Percentiles rank a stretch among this genome's conserved stretches.
Evolutionary conservation across 2,113 vertebrate genomes (phyloP).

Genomic region (Chelonoidis abingdonii): DNA sequence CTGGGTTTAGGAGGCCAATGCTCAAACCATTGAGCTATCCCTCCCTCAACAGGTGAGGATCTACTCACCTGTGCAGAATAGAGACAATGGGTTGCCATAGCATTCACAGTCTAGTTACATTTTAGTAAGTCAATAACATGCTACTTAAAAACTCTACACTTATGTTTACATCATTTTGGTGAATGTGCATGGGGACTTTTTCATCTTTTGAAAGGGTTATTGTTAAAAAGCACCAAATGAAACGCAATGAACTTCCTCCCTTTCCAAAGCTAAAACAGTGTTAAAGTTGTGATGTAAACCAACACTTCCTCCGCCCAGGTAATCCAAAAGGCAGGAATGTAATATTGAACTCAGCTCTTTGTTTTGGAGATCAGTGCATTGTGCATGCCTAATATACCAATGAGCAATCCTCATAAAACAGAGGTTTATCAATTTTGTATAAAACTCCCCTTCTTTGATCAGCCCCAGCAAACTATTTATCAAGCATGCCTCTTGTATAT

Average conservation of each 20-base stretch:
- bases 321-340: neutral
- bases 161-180: neutral
- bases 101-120: neutral
- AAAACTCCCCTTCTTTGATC: neutral
- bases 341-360: neutral
- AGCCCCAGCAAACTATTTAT: accelerated
- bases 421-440: neutral
- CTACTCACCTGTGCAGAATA: neutral
- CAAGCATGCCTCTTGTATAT: neutral
- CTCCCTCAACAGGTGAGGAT: neutral
- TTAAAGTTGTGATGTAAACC: neutral
- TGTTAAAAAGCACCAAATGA: accelerated
- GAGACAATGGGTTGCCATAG: neutral
- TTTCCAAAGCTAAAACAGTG: accelerated
- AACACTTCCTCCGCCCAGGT: neutral
- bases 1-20: no score
- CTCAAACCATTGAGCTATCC: no score
- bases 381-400: neutral
- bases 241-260: neutral
- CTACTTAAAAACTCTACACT: neutral
- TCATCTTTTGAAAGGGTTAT: neutral
- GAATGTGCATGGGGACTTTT: neutral
- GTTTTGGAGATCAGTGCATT: neutral
- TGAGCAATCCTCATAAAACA: neutral
- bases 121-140: neutral